Evolutionary conservation across 2,888 invertebrate species (phyloP).

Genomic region (Pseudoips prasinana): DNA sequence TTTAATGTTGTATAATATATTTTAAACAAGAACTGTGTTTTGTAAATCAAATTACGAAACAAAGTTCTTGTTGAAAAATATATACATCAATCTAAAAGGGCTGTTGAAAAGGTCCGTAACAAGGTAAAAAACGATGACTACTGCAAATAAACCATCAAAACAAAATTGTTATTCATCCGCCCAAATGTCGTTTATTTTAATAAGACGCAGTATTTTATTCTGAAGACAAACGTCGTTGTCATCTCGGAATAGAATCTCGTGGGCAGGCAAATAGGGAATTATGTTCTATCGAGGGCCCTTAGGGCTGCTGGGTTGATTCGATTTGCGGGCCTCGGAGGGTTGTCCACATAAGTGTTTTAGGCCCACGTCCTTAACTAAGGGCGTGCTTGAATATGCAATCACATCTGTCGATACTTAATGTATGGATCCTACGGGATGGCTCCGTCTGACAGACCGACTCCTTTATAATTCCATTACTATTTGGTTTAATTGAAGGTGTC

Average conservation of each 20-base stretch:
- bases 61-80: no score
- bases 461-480: slow-evolving; percentile 17
- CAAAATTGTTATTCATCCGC: slow-evolving; percentile 7
- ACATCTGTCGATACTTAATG: slow-evolving; percentile 37
- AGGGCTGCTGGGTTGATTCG: slow-evolving; percentile 38
- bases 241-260: slow-evolving; percentile 26
- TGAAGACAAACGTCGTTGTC: slow-evolving; percentile 19
- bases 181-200: slow-evolving; percentile 6
- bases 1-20: no score
- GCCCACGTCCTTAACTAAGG: slow-evolving; percentile 38
- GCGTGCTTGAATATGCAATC: slow-evolving; percentile 43
- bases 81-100: neutral
- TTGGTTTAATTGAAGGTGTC: slow-evolving; percentile 13
- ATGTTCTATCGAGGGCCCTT: slow-evolving; percentile 34
- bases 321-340: slow-evolving; percentile 37
- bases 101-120: neutral
- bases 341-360: slow-evolving; percentile 44
- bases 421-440: slow-evolving; percentile 12
- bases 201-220: slow-evolving; percentile 19
- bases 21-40: no score
- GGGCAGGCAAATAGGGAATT: slow-evolving; percentile 38
- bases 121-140: slow-evolving; percentile 6
- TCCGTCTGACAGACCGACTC: slow-evolving; percentile 6
- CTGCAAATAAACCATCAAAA: slow-evolving; percentile 3
- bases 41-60: no score